A percentile compares a stretch with the other conserved stretches of the same genome.
phyloP scores from a whole-genome alignment of 2,797 vertebrate genomes.

The Acanthurus leucopareius region DNA sequence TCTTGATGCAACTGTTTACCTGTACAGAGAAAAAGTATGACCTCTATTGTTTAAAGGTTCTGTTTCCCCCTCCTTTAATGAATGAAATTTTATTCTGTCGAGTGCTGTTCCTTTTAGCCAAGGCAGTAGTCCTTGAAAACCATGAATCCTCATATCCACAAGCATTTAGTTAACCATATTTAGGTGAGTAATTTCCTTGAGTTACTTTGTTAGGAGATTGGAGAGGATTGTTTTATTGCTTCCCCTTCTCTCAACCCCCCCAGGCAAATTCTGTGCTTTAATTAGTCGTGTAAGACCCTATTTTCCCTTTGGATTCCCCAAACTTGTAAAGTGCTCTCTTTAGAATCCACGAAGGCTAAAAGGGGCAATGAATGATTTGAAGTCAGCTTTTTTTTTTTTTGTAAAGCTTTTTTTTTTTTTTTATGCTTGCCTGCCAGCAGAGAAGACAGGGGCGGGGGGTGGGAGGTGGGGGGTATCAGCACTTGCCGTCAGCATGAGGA shows the following conservation, averaged over 20 bases:
- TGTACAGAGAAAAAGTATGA: conserved; percentile 9
- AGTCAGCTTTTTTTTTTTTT: conserved; percentile 69
- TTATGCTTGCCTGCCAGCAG: conserved; percentile 66
- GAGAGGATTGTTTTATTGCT: conserved; percentile 75
- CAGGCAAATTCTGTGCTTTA: conserved; percentile 76
- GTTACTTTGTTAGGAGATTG: conserved; percentile 72
- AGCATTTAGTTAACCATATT: conserved; percentile 61
- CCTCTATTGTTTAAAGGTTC: background rate
- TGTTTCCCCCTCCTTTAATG: background rate
- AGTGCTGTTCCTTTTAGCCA: conserved; percentile 16
- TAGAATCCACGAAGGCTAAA: conserved; percentile 80
- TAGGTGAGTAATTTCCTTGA: conserved; percentile 71
- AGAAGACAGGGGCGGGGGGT: conserved; percentile 22
- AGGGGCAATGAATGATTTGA: conserved; percentile 82
- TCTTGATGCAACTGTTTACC: conserved; percentile 43
- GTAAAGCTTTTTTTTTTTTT: conserved; percentile 23
- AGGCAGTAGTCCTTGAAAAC: conserved; percentile 40
- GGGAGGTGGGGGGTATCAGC: conserved; percentile 62
- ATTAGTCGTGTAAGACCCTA: conserved; percentile 76
- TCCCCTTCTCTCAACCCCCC: conserved; percentile 61
- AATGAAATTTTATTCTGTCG: background rate
- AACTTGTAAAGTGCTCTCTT: conserved; percentile 78
- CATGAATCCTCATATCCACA: conserved; percentile 49
- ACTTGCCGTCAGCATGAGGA: conserved; percentile 74
- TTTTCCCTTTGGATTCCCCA: conserved; percentile 75